Percentiles rank a stretch among this genome's conserved stretches.
These are phyloP conservation scores for Sebastes diaconus DNA, from an alignment of 2,797 vertebrate genomes.

Conservation along the genomic window DNA sequence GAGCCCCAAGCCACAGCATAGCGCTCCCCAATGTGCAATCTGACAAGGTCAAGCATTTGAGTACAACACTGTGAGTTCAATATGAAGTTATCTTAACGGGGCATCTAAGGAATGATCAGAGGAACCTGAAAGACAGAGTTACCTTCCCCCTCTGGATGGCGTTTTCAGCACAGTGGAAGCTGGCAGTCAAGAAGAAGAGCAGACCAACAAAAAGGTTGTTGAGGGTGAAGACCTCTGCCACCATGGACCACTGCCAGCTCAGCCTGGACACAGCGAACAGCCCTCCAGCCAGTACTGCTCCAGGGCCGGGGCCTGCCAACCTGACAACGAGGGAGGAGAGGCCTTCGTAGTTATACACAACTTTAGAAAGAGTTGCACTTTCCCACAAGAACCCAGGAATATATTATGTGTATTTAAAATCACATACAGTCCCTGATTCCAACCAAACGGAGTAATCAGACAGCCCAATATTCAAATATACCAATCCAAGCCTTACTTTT, in stretches of 20 bases:
- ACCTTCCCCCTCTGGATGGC: conserved; percentile 90
- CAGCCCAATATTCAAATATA: not conserved
- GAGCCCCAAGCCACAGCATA: conserved; percentile 92
- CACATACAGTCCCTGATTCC: not conserved
- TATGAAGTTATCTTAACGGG: not conserved
- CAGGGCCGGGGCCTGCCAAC: conserved; percentile 89
- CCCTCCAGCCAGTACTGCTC: conserved; percentile 92
- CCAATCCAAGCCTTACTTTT: not conserved
- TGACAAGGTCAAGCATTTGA: conserved; percentile 66
- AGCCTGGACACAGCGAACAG: conserved; percentile 94
- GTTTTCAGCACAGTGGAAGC: conserved; percentile 87
- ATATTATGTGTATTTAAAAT: not conserved
- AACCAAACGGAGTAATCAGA: not conserved
- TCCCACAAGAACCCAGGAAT: not conserved
- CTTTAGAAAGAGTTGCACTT: not conserved
- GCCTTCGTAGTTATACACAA: not conserved
- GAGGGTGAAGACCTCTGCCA: conserved; percentile 96
- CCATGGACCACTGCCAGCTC: conserved; percentile 96
- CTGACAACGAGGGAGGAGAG: conserved; percentile 69
- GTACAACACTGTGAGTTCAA: not conserved
- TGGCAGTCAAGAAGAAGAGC: conserved; percentile 87
- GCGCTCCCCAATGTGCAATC: conserved; percentile 89
- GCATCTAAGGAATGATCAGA: not conserved
- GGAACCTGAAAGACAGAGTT: conserved; percentile 44
- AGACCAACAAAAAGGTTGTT: conserved; percentile 97